Evolutionary conservation across 2,113 vertebrate species (phyloP), one percentile per base, ranked within the genome.

Genomic region (Prunella himalayana): DNA sequence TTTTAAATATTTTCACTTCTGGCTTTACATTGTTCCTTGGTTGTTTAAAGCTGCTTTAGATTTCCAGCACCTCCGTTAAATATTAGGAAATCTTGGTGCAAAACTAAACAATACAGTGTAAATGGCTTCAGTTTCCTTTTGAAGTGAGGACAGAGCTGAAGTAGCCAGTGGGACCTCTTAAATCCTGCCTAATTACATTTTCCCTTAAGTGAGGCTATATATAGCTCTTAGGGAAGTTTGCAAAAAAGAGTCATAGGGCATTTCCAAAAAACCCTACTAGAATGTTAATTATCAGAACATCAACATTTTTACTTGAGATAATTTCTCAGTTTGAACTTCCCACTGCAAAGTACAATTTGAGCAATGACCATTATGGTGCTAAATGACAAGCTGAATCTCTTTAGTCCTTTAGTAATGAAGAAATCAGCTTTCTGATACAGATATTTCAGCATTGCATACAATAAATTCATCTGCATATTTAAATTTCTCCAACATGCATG

Each of bases 1-100:
- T 91, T 93, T 94, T 82, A 35, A 77, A 93, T 95, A 53, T 92
- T 85, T 96, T 92, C 56, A 88, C 88, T 96, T 92, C 60, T 92
- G 86, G 47, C 82, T 97, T 95, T 96, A 80, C 23, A n/a, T 90
- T 96, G 64, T 97, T 96, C 53, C 37, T 49, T 30, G 18, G 30
- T 72, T 94, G 80, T 86, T 95, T 82, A 94, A 69, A 91, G 41
- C 39, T 61, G 15, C 37, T 94, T 96, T 73, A 61, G 53, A 57
- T 92, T 96, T 75, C 37, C 9, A 88, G 50, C 54, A 86, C 39
- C 49, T 94, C 56, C 23, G 2, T 82, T 92, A 70, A 86, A 84
- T 87, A 88, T 87, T 92, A 83, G 41, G 64, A 88, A 64, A 76
- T 84, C 75, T 69, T n/a, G 75, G 41, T 88, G 76, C 44, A 63